These are phyloP conservation scores for pig (Sus scrofa) DNA, from an alignment of 2,113 vertebrate species.

Conservation along the genomic window T2T-Sscrofa CM000830.6:100772001-100772500, in stretches of 20 bases:
- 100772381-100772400: background rate
- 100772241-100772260: background rate
- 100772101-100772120: too few relatives aligned
- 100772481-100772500: slow-evolving; percentile 30
- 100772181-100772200: background rate
- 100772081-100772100: too few relatives aligned
- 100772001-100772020: too few relatives aligned
- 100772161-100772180: background rate
- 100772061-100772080: too few relatives aligned
- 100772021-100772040: too few relatives aligned
- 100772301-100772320: background rate
- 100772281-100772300: background rate
- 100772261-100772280: slow-evolving; percentile 13
- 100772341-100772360: slow-evolving; percentile 1
- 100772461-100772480: slow-evolving; percentile 36
- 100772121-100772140: too few relatives aligned
- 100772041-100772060: too few relatives aligned
- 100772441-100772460: background rate
- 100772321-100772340: background rate
- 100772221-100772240: background rate
- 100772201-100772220: background rate
- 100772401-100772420: slow-evolving; percentile 40
- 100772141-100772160: too few relatives aligned
- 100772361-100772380: slow-evolving; percentile 32
- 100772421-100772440: slow-evolving; percentile 11